A percentile compares a stretch with the other conserved stretches of the same genome.
Conservation (phyloP, 30 jellyfish, hydroid and myxozoan genomes). For the Turritopsis rubra region DNA sequence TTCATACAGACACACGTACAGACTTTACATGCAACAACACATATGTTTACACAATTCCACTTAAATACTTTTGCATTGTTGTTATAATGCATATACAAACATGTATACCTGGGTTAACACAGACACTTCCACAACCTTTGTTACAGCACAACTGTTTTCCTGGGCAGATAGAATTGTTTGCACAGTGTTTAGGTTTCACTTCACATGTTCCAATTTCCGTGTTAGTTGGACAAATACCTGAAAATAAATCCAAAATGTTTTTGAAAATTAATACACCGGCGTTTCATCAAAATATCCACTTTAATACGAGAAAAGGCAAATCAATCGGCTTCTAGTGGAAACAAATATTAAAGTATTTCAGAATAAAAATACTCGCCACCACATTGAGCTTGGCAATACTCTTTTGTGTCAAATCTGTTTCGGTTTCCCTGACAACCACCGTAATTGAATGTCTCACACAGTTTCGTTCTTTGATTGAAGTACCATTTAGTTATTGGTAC, state of each 20-base stretch:
- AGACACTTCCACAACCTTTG: neutral
- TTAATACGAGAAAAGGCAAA: too few relatives aligned
- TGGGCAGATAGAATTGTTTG: neutral
- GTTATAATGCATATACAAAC: neutral
- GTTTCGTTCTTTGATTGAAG: slow-evolving; percentile 11
- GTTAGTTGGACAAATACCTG: slow-evolving; percentile 9
- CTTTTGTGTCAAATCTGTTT: slow-evolving; percentile 7
- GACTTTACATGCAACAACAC: too few relatives aligned
- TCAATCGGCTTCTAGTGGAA: too few relatives aligned
- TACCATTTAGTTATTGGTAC: slow-evolving; percentile 1
- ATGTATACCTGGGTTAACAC: neutral
- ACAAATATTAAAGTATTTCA: too few relatives aligned
- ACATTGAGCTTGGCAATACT: slow-evolving; percentile 5
- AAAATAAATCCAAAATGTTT: too few relatives aligned
- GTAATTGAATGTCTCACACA: slow-evolving; percentile 19
- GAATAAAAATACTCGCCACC: neutral
- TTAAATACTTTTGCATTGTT: neutral
- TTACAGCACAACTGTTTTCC: neutral
- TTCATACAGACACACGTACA: too few relatives aligned
- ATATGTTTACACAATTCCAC: neutral
- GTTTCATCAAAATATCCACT: too few relatives aligned
- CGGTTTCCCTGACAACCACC: slow-evolving; percentile 29
- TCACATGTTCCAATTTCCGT: neutral
- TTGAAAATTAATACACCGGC: too few relatives aligned
- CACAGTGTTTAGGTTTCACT: neutral